Evolutionary conservation across 2,113 vertebrate genomes (phyloP), one percentile per base, ranked within the genome.

Genomic region (Neodon shergylaensis): DNA sequence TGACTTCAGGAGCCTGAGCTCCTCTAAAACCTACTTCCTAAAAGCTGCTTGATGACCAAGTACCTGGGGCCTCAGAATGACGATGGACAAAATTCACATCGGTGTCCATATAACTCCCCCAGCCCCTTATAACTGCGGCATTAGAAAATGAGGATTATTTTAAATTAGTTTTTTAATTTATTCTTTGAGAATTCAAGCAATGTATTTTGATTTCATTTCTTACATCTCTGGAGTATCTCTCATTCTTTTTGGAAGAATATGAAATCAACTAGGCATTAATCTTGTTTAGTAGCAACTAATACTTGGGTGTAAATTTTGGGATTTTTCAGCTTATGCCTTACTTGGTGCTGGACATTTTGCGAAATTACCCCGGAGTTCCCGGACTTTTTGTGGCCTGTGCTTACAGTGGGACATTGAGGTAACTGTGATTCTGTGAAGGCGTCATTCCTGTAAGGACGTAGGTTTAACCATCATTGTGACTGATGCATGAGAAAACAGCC

Each of bases 321-420:
- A 86, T 98, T 98, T 98, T 98, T 95, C 98, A 99, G 99, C 98
- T 99, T 73, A 99, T 99, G 98, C 99, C 99, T 36, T 99, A 99
- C 96, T 97, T 99, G 86, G 99, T 99, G 24, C 98, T 99, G 99
- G 99, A 99, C 96, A 99, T 99, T 96, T 97, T 99, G 88, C 96
- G 9, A 2, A 98, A 96, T 78, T 99, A 98, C 92, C 99, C 99
- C 14, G 99, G 99, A 95, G 92, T 99, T 77, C 99, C 99, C 1
- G 99, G 99, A 5, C 98, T 99, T 96, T 99, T 99, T 98, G 99
- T 99, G 97, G 99, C 99, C 92, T 99, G 99, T 94, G 99, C 99
- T 52, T 99, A 99, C 98, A 99, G 99, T 88, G 99, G 99, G 1
- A 99, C 99, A 1, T 98, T 99, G 88, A 99, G 99, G 99, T 99